Base-by-base conservation (phyloP, 1,140 invertebrate species). In the Aleiodes sp. region DNA sequence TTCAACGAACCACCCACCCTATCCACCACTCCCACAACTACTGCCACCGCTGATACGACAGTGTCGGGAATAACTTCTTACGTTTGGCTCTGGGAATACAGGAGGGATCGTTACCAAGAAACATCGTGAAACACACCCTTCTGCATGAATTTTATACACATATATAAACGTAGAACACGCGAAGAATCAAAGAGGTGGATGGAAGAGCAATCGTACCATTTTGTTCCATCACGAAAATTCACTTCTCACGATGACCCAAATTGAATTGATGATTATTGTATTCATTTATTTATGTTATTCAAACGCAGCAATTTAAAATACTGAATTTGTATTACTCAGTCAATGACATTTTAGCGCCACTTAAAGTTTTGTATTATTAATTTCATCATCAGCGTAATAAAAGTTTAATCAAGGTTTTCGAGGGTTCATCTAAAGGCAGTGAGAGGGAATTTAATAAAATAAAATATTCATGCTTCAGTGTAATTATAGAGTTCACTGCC, bases 201-300 rank as follows among this genome's bases (percentile, higher is more conserved):
- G 57, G 21, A 2, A 43, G n/a, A 26, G 14, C 8, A 14, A 1
- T 62, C 60, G 67, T 69, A 69, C 67, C 67, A 69, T 35, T 63
- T 31, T 31, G 67, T 63, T 63, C 67, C 60, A 24, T 33, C 67
- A 62, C 67, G 59, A 46, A 69, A 56, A 33, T 63, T 43, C 39
- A 56, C 19, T 56, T 56, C 28, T 26, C 28, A 14, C 21, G 33
- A 6, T 63, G 60, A 69, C 67, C 67, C 41, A 52, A 31, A 63
- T 69, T 37, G 37, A 62, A 52, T 68, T 62, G 16, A 62, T 46
- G 59, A 61, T 41, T 41, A 31, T 31, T 61, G 10, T 9, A 60
- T 10, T 63, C 14, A 67, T 68, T 63, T 69, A 29, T 33, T 29
- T 41, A 63, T 26, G 43, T 37, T 63, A 56, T 43, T 46, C 31